Base-by-base conservation (phyloP, 2,888 invertebrate genomes). In the Drosophila fulvimacula region DNA sequence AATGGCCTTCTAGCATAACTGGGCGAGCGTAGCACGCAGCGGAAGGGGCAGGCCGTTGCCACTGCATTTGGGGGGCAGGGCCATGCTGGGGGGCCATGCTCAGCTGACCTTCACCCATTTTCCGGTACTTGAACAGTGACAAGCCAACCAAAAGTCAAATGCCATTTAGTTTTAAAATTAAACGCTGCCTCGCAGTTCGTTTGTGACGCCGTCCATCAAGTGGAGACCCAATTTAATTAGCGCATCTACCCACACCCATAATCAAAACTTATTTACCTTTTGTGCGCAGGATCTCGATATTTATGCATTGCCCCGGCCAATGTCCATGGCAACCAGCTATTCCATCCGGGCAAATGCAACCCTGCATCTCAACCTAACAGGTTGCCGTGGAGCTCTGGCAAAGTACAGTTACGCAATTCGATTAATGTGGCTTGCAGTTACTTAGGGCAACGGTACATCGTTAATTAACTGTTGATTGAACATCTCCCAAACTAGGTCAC, bases 91-190 rank as follows among this genome's bases (percentile, higher is more conserved):
- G 17, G 41, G 52, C n/a, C n/a, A n/a, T n/a, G 53, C 66, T 48
- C 39, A 34, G 21, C 41, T 90, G 91, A 89, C 89, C 89, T 89
- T 89, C 90, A 89, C 89, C 89, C 85, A 89, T 89, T 90, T 89
- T 78, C 60, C 69, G 78, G 57, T 55, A 66, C 73, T 85, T 77
- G 72, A 68, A 52, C 77, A 74, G 41, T 70, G 73, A 49, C 79
- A 82, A 70, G 49, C 79, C 53, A 66, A 76, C 68, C 69, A 65
- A 71, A 71, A 73, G 81, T 84, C 84, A 72, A 87, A 83, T 17
- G 48, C 38, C 44, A 53, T 63, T 60, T 49, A 64, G 56, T 61
- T 64, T 65, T 46, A 32, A 69, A 60, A 60, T 63, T 56, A 21
- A 24, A 38, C 58, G 30, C 19, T 41, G 24, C 17, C 17, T 19